These are phyloP conservation scores for Accipiter minullus DNA, from an alignment of 2,797 vertebrate genomes.

Conservation along the genomic window DNA sequence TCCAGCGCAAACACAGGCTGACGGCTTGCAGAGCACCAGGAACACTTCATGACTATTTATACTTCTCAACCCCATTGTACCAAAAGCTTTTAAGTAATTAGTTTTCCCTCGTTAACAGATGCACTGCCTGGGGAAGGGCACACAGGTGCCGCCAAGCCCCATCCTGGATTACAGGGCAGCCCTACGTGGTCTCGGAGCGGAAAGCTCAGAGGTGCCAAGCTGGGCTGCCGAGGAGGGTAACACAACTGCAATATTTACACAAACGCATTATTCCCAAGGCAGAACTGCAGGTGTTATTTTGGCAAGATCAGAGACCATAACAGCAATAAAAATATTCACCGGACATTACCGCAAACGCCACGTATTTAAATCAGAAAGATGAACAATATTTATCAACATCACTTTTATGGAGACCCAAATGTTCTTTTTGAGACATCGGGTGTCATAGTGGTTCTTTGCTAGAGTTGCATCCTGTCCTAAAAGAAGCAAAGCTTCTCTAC, in stretches of 20 bases:
- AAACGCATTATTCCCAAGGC: accelerated
- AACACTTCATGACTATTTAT: constrained; percentile 30
- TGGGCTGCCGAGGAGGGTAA: neutral
- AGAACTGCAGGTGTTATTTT: neutral
- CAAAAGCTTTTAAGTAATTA: constrained; percentile 50
- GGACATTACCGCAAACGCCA: accelerated
- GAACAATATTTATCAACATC: neutral
- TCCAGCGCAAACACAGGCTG: neutral
- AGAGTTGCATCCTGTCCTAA: neutral
- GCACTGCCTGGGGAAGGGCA: neutral
- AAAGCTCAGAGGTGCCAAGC: neutral
- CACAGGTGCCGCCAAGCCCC: neutral
- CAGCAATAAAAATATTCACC: neutral
- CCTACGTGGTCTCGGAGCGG: accelerated
- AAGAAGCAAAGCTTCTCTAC: neutral
- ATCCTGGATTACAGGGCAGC: neutral
- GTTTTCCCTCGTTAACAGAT: constrained; percentile 32
- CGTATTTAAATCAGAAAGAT: neutral
- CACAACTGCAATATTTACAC: accelerated
- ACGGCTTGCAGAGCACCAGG: neutral
- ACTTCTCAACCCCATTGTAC: neutral
- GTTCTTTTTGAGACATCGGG: neutral
- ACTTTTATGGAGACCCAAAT: neutral
- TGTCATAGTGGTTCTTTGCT: neutral
- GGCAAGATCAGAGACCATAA: neutral